Percentiles rank a stretch among this genome's conserved stretches.
Conservation (phyloP, 2,113 vertebrate genomes). For the Prochilodus magdalenae region DNA sequence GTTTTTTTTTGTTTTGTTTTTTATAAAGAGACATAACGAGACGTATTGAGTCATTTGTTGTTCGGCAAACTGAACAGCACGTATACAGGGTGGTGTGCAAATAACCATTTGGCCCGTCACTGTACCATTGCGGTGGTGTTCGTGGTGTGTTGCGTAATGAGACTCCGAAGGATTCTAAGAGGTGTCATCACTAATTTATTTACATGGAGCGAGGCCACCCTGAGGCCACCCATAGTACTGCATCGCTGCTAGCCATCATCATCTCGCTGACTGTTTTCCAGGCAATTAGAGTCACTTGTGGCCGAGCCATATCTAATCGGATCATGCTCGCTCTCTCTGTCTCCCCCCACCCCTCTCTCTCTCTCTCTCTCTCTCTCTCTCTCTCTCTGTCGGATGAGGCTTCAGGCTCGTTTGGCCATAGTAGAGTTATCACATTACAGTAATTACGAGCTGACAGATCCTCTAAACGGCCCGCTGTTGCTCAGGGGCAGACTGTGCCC, state of each 20-base stretch:
- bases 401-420: slow-evolving; percentile 7
- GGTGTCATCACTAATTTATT: slow-evolving; percentile 1
- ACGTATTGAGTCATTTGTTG: no score
- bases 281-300: slow-evolving; percentile 21
- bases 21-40: no score
- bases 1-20: no score
- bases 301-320: slow-evolving; percentile 28
- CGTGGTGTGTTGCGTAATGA: background rate
- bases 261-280: slow-evolving; percentile 28
- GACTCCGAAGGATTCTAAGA: background rate
- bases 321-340: slow-evolving; percentile 5
- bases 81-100: background rate
- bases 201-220: background rate
- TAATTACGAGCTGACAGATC: slow-evolving; percentile 7
- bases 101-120: background rate
- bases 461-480: background rate
- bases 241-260: slow-evolving; percentile 18
- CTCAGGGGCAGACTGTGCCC: background rate
- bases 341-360: no score
- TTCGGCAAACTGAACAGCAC: background rate
- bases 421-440: slow-evolving; percentile 9
- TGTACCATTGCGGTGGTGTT: background rate
- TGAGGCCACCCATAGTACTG: slow-evolving; percentile 15
- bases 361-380: background rate
- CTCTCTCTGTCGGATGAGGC: background rate